Evolutionary conservation across 1,140 invertebrate genomes (phyloP).

Genomic region (Macrobrachium nipponense): DNA sequence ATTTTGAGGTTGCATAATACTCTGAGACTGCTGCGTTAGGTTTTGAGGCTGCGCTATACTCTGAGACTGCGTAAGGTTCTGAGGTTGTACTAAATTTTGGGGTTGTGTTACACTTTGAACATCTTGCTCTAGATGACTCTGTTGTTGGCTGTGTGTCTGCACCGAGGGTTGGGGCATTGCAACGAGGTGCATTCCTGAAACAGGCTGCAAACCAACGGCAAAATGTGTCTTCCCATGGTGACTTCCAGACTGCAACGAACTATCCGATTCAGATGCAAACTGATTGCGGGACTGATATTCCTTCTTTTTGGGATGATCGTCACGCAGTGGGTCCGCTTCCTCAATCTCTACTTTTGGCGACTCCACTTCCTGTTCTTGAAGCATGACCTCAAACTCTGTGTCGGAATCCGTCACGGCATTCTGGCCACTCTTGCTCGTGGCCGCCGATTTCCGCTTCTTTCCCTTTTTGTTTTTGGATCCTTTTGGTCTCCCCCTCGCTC

Average conservation of each 20-base stretch:
- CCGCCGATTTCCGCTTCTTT: conserved; percentile 36
- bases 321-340: background rate
- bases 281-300: background rate
- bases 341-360: conserved; percentile 6
- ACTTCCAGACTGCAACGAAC: background rate
- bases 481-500: conserved; percentile 51
- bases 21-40: conserved; percentile 22
- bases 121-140: too few species aligned
- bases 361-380: conserved; percentile 41
- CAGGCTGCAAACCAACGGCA: conserved; percentile 26
- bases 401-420: conserved; percentile 37
- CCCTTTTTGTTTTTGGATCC: conserved; percentile 54
- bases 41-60: background rate
- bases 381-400: conserved; percentile 46
- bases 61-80: conserved; percentile 17
- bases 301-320: background rate
- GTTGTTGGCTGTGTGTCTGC: background rate
- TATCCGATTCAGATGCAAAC: conserved; percentile 27
- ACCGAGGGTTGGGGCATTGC: background rate
- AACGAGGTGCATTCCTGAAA: conserved; percentile 37
- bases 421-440: background rate
- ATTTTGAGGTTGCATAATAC: conserved; percentile 11
- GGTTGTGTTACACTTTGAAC: too few species aligned
- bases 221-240: conserved; percentile 23
- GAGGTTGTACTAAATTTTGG: background rate